Percentiles rank a stretch among this genome's conserved stretches.
These are phyloP conservation scores for Calameuta pallipes DNA, from an alignment of 2,888 invertebrate genomes.

Conservation along the genomic window DNA sequence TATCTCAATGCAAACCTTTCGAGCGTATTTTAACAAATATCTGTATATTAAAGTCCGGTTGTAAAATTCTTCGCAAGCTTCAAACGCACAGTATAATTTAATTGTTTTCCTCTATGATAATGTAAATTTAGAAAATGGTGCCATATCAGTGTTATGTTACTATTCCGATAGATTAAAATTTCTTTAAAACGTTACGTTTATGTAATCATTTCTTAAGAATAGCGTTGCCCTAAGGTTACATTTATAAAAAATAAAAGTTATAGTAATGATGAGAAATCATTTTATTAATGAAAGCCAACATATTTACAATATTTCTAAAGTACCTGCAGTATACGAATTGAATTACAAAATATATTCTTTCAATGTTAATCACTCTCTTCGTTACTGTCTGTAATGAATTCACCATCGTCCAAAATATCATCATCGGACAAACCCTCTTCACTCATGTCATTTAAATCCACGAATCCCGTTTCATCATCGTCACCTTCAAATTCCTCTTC, in stretches of 20 bases:
- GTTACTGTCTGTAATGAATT: slow-evolving; percentile 36
- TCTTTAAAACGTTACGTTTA: not conserved
- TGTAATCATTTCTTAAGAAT: not conserved
- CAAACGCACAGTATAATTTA: not conserved
- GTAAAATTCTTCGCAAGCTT: not conserved
- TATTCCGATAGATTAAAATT: not conserved
- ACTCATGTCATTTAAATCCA: slow-evolving; percentile 33
- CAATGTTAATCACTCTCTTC: slow-evolving; percentile 29
- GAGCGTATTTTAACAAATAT: not conserved
- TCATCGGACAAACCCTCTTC: slow-evolving; percentile 40
- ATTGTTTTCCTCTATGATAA: not conserved
- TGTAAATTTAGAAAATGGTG: not conserved
- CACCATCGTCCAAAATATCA: slow-evolving; percentile 36
- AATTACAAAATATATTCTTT: not conserved
- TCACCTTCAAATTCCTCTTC: slow-evolving; percentile 36
- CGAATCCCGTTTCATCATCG: slow-evolving; percentile 28
- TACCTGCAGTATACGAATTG: not conserved
- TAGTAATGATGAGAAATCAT: not conserved
- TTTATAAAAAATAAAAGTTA: not conserved
- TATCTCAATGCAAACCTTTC: not conserved
- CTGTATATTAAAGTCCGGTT: not conserved
- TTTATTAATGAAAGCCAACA: not conserved
- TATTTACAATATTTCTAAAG: not conserved
- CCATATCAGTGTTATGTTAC: slow-evolving; percentile 4
- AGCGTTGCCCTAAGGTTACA: not conserved